These are phyloP conservation scores for Phylloscopus whistleri DNA, from an alignment of 2,113 vertebrate genomes.

Conservation along the genomic window DNA sequence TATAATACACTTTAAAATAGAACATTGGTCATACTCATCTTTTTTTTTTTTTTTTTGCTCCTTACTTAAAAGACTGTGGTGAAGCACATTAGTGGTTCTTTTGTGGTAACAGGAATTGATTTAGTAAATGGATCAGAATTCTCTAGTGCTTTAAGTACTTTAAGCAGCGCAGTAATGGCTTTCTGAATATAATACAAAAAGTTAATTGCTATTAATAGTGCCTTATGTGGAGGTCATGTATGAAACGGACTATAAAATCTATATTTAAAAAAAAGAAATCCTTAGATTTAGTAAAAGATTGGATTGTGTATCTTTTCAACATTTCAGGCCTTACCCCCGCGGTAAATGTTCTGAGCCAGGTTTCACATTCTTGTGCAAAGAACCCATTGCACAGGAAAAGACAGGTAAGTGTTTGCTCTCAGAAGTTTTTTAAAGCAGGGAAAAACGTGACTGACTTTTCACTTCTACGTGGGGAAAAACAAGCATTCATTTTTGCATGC, in stretches of 20 bases:
- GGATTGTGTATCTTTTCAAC: background rate
- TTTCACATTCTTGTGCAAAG: background rate
- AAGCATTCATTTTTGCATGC: background rate
- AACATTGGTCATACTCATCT: background rate
- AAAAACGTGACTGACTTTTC: background rate
- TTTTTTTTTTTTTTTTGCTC: background rate
- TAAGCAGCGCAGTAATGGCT: conserved; percentile 38
- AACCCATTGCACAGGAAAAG: background rate
- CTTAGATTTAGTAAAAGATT: background rate
- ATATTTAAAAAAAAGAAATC: background rate
- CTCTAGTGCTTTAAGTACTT: conserved; percentile 58
- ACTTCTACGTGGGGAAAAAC: background rate
- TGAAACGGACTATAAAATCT: conserved; percentile 11
- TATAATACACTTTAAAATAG: conserved; percentile 46
- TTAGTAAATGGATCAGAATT: conserved; percentile 41
- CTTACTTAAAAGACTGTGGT: conserved; percentile 2
- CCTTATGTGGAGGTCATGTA: conserved; percentile 21
- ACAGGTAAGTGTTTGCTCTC: background rate
- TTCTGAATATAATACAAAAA: conserved; percentile 43
- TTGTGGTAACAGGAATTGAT: conserved; percentile 49
- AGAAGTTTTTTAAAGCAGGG: background rate
- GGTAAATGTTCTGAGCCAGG: background rate
- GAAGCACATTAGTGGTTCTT: conserved; percentile 29
- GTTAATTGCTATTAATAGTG: conserved; percentile 55
- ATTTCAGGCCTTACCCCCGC: background rate